Base-by-base conservation (phyloP, 2,113 vertebrate genomes). In the Pituophis catenifer region DNA sequence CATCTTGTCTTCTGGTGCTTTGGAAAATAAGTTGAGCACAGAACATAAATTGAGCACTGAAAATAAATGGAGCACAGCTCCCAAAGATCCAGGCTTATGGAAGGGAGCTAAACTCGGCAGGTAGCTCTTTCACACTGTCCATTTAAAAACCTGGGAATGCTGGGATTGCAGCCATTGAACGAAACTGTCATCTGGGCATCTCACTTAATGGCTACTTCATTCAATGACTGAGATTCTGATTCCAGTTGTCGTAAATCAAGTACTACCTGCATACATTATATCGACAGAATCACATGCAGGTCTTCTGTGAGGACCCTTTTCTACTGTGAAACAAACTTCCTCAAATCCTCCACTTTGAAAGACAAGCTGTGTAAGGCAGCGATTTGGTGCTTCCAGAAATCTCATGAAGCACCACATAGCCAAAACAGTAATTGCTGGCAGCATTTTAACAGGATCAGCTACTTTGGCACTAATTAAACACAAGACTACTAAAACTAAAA, bases 371-470 rank as follows among this genome's bases (percentile, higher is more conserved):
- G 17, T 38, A 17, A 33, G 15, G 70, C 70, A 75, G 12, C 7
- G 15, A 38, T 38, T 81, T 1, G 15, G 70, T 81, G 33, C 70
- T 38, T 81, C 15, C 7, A 12, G 15, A 75, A 38, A 81, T 81
- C 7, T 81, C 70, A 38, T 19, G 6, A 38, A 75, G 6, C 70
- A 19, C n/a, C 70, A 17, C n/a, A 19, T 33, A 8, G 70, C 70
- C n/a, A 38, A 90, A 70, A 52, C 57, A 52, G 48, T 92, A 87
- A 90, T 65, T 90, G 91, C 87, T 92, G 90, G 91, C 88, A 94
- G 91, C 88, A n/a, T 92, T 90, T 92, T 52, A 86, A 86, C n/a
- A 90, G 52, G 90, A 62, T 86, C 91, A 94, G n/a, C 91, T 87
- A 81, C 17, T 86, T 52, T 92, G 52, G 65, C 24, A 91, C 88